Percentiles rank a stretch among this genome's conserved stretches.
phyloP scores from a whole-genome alignment of 2,113 vertebrate species.

The Choloepus hoffmanni region DNA sequence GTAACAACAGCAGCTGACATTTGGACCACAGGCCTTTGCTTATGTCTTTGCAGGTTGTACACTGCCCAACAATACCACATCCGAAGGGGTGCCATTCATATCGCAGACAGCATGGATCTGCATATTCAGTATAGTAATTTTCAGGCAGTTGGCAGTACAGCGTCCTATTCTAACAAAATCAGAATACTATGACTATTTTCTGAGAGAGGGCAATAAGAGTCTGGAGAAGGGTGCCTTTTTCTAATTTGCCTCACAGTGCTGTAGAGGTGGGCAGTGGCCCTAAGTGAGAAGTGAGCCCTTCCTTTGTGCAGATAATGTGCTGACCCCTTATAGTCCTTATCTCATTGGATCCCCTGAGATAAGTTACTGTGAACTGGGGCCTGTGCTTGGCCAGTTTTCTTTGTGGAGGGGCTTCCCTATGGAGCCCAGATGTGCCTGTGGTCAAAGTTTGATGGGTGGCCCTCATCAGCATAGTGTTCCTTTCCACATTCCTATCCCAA shows the following conservation, averaged over 20 bases:
- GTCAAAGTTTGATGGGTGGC: too few relatives aligned
- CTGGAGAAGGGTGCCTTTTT: neutral
- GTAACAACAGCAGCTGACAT: neutral
- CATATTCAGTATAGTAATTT: neutral
- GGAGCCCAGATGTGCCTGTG: neutral
- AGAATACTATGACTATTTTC: neutral
- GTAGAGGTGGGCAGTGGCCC: neutral
- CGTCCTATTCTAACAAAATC: neutral
- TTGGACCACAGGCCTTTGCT: neutral
- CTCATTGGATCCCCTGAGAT: neutral
- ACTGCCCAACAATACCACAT: accelerated
- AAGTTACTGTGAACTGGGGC: neutral
- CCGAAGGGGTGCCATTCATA: accelerated
- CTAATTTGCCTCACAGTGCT: neutral
- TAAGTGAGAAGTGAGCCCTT: neutral
- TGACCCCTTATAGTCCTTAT: neutral
- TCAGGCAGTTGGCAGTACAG: neutral
- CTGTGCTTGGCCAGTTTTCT: neutral
- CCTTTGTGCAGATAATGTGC: neutral
- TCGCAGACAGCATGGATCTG: neutral
- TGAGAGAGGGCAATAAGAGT: neutral
- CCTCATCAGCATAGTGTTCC: neutral
- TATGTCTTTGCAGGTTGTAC: neutral
- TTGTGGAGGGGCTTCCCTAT: neutral
- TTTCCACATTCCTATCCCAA: neutral